Base-by-base conservation (phyloP, 2,797 vertebrate genomes). In the Microchirus variegatus region DNA sequence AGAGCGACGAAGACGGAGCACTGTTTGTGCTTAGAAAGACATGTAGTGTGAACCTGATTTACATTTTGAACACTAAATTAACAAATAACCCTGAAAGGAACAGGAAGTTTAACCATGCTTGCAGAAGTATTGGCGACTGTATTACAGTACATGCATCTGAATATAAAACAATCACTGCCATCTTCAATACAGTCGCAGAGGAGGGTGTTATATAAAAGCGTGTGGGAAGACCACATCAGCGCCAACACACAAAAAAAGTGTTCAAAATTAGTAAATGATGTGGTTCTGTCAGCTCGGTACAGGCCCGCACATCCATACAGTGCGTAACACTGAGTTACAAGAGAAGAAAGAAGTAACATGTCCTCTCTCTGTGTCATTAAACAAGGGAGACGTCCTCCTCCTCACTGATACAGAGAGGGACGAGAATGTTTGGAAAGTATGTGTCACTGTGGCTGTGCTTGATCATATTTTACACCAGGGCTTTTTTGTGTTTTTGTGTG, bases 131-230 rank as follows among this genome's bases (percentile, higher is more conserved):
- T 36, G 16, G 7, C 36, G 35, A 40, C 14, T 71, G 9, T 37
- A 46, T 53, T 15, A 41, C 46, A 22, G 44, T 2, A 15, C 36
- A 59, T 10, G 37, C 13, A 72, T 49, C 55, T 66, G 50, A 62
- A 49, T 41, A 37, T 67, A 55, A 59, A 61, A 78, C 40, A 87
- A 73, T 62, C 22, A 36, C 63, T 67, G 69, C 71, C 42, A 63
- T 72, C 63, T 69, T 63, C n/a, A 63, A 58, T 53, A 47, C 68
- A 75, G 59, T 70, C 44, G 31, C 70, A 74, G 73, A 78, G 70
- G 77, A 88, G 73, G 58, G 8, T 78, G 83, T 87, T 87, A 88
- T 59, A 60, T 89, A 90, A 88, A 84, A 80, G 64, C 15, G 58
- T 79, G 85, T 86, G 75, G 87, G 89, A 84, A 75, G 81, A 61